A percentile compares a stretch with the other conserved stretches of the same genome.
Evolutionary conservation across 2,797 vertebrate species (phyloP).

Genomic region (Sphenodon punctatus): DNA sequence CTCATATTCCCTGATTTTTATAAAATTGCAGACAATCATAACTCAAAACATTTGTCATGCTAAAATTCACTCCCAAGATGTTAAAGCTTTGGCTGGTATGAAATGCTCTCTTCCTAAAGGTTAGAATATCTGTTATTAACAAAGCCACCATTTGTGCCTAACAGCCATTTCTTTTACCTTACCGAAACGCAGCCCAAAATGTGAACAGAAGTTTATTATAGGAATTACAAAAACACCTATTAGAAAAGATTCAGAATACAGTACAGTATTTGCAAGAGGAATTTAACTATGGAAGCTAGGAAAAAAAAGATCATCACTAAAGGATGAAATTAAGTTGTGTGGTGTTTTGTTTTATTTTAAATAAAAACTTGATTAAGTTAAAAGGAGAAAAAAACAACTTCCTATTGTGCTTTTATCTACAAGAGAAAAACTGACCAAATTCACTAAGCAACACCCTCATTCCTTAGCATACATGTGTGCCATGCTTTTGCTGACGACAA

Average conservation of each 20-base stretch:
- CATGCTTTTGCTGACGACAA: slow-evolving; percentile 17
- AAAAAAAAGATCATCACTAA: neutral
- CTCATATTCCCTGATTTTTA: neutral
- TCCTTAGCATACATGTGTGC: no score
- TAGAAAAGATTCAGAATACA: neutral
- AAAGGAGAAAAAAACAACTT: neutral
- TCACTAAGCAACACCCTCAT: no score
- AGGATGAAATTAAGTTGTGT: neutral
- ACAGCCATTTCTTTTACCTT: neutral
- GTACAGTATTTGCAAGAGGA: neutral
- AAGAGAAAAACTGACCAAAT: neutral
- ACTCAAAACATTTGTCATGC: neutral
- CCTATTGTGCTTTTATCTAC: neutral
- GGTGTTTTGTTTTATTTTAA: neutral
- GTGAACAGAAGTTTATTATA: neutral
- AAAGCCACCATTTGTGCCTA: neutral
- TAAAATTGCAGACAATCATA: neutral
- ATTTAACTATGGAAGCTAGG: neutral
- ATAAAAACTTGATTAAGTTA: neutral
- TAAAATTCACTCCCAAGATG: neutral
- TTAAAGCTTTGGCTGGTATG: neutral
- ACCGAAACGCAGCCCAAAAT: neutral
- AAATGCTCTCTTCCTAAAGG: slow-evolving; percentile 23
- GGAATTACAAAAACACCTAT: neutral
- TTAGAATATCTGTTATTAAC: neutral